A percentile compares a stretch with the other conserved stretches of the same genome.
Evolutionary conservation across 2,888 invertebrate genomes (phyloP).

Genomic region (Euzophera pinguis): DNA sequence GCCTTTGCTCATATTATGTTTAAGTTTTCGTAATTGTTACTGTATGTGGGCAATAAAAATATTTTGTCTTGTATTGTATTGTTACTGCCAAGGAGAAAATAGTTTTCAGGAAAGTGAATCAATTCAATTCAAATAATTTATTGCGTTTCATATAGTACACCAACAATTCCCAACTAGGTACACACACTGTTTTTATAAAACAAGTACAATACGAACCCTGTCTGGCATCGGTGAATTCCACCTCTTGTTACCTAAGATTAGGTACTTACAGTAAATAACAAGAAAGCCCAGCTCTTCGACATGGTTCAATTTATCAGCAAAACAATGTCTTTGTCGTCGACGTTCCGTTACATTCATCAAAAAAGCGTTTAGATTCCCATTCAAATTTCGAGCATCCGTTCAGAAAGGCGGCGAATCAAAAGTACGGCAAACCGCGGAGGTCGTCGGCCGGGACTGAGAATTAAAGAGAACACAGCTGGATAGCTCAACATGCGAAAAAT

Average conservation of each 20-base stretch:
- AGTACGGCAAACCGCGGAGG: conserved; percentile 31
- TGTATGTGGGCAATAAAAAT: no score
- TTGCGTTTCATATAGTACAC: no score
- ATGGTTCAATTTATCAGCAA: background rate
- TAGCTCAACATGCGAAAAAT: background rate
- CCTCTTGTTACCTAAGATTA: background rate
- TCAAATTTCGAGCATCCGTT: conserved; percentile 13
- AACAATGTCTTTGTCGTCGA: conserved; percentile 6
- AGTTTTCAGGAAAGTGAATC: no score
- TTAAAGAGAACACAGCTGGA: background rate
- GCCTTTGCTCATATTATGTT: no score
- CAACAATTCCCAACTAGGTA: no score
- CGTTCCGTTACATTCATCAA: conserved; percentile 8
- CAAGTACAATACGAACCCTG: no score
- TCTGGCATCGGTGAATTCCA: no score
- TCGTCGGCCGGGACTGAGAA: conserved; percentile 42
- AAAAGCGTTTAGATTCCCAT: conserved; percentile 13
- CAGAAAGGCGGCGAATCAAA: conserved; percentile 22
- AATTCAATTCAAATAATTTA: no score
- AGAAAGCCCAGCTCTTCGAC: background rate
- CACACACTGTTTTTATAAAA: no score
- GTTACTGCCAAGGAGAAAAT: no score
- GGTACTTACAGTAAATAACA: background rate
- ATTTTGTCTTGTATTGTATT: no score
- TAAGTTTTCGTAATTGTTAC: no score